phyloP scores from a whole-genome alignment of 2,888 invertebrate species.

The Leptopilina drosophilae region DNA sequence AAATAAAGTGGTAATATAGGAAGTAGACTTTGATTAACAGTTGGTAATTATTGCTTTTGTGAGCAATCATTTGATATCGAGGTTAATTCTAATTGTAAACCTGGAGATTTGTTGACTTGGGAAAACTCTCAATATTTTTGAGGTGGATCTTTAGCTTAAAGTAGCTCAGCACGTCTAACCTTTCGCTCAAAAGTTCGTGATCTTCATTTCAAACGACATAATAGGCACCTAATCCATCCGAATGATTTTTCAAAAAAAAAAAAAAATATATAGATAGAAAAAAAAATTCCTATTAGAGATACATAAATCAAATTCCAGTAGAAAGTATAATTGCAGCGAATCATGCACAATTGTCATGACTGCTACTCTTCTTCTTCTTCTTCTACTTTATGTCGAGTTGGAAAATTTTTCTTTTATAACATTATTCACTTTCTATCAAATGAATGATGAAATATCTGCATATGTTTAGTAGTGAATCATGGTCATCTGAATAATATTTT shows the following conservation, averaged over 20 bases:
- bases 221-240: slow-evolving; percentile 1
- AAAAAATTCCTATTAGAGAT: neutral
- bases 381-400: neutral
- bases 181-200: slow-evolving; percentile 10
- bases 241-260: neutral
- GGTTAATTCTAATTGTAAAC: slow-evolving; percentile 31
- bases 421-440: slow-evolving; percentile 9
- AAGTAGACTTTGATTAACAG: neutral
- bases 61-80: slow-evolving; percentile 7
- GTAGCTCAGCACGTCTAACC: slow-evolving; percentile 23
- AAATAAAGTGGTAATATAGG: neutral
- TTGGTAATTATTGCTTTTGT: slow-evolving; percentile 10
- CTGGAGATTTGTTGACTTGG: slow-evolving; percentile 26
- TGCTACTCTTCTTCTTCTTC: neutral
- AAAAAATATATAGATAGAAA: neutral
- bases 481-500: neutral
- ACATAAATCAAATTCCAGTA: slow-evolving; percentile 9
- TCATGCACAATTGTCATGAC: slow-evolving; percentile 31
- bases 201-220: slow-evolving; percentile 24
- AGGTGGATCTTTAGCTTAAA: neutral
- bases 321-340: slow-evolving; percentile 16
- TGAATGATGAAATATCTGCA: neutral
- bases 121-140: slow-evolving; percentile 6
- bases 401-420: slow-evolving; percentile 1
- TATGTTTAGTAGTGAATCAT: neutral